A percentile compares a stretch with the other conserved stretches of the same genome.
Conservation (phyloP, 2,113 vertebrate species). For the Gavia stellata region DNA sequence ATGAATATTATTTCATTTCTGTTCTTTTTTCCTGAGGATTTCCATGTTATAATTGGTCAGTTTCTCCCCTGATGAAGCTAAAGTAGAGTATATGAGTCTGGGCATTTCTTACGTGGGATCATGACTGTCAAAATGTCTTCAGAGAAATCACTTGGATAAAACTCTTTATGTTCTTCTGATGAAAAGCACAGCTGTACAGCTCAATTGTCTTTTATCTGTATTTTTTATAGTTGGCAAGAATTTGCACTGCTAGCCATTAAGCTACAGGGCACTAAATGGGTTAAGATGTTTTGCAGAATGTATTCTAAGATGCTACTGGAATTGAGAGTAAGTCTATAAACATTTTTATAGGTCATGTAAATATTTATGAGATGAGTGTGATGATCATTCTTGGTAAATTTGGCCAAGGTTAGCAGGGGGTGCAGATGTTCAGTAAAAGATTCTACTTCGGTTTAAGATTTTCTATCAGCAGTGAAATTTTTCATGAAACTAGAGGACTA, state of each 20-base stretch:
- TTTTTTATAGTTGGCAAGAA: background rate
- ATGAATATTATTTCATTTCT: fast-evolving
- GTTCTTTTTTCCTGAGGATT: background rate
- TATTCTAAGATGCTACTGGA: background rate
- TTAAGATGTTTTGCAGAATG: background rate
- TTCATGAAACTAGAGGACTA: background rate
- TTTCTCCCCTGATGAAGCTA: background rate
- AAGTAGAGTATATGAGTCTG: background rate
- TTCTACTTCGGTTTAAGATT: background rate
- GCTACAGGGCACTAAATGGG: background rate
- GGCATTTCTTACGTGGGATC: background rate
- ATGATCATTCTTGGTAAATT: background rate
- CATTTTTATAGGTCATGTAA: background rate
- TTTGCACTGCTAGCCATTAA: background rate
- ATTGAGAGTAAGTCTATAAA: background rate
- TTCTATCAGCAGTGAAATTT: background rate
- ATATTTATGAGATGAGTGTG: background rate
- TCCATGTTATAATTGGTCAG: background rate
- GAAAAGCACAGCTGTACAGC: background rate
- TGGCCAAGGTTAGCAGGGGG: background rate
- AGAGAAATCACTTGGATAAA: background rate
- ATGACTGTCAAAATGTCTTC: background rate
- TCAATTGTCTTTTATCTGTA: background rate
- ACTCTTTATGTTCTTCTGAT: background rate
- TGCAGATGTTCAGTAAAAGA: background rate